These are phyloP conservation scores for Stomatorhinus walkeri DNA, from an alignment of 2,797 vertebrate species.

Conservation along the genomic window DNA sequence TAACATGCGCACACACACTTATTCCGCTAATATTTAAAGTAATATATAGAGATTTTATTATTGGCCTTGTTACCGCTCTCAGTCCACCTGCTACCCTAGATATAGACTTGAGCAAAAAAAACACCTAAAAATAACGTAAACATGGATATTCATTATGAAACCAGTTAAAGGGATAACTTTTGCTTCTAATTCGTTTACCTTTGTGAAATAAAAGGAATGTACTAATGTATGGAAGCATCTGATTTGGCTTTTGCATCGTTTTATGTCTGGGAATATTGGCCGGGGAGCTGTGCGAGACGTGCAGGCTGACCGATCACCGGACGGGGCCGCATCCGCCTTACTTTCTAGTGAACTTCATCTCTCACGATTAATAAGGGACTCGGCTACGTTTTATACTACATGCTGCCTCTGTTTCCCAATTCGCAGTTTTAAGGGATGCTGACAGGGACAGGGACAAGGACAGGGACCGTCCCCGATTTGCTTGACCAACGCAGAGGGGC, in stretches of 20 bases:
- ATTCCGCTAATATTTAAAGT: neutral
- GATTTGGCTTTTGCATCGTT: neutral
- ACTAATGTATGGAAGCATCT: neutral
- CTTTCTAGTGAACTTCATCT: neutral
- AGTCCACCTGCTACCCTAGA: conserved; percentile 12
- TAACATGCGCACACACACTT: neutral
- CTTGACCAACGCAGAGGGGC: neutral
- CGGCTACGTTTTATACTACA: neutral
- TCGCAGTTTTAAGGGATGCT: neutral
- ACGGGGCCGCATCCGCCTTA: neutral
- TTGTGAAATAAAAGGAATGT: neutral
- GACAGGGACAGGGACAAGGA: neutral
- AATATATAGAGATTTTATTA: conserved; percentile 10
- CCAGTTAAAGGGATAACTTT: neutral
- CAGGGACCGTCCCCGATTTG: neutral
- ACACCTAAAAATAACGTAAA: neutral
- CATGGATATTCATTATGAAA: neutral
- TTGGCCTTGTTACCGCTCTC: neutral
- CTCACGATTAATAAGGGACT: neutral
- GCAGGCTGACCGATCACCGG: neutral
- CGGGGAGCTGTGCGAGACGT: neutral
- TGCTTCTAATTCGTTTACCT: neutral
- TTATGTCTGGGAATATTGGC: neutral
- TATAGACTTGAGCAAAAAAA: neutral
- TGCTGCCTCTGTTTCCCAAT: neutral